phyloP scores from a whole-genome alignment of 2,888 invertebrate genomes.

The Atherix ibis region DNA sequence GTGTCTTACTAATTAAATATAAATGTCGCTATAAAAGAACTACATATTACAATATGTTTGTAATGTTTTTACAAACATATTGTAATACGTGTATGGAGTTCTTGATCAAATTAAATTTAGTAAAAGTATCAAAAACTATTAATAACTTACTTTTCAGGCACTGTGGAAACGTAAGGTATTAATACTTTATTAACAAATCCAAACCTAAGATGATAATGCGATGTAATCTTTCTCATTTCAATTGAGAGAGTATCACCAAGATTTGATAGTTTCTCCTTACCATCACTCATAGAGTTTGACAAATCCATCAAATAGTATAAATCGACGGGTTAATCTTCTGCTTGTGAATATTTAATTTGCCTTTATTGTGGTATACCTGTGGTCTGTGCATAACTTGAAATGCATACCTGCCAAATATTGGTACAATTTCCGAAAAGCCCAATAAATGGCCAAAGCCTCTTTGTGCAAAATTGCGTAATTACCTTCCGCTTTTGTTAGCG shows the following conservation, averaged over 20 bases:
- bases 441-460: too few relatives aligned
- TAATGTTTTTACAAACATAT: too few relatives aligned
- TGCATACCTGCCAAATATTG: too few relatives aligned
- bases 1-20: too few relatives aligned
- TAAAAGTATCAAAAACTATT: conserved; percentile 3
- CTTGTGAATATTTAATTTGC: conserved; percentile 62
- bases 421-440: too few relatives aligned
- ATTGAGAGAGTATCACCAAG: conserved; percentile 64
- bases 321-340: conserved; percentile 94
- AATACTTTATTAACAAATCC: conserved; percentile 95
- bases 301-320: conserved; percentile 99
- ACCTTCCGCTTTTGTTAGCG: too few relatives aligned
- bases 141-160: conserved; percentile 68
- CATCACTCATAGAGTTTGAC: conserved; percentile 97
- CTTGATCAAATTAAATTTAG: neutral
- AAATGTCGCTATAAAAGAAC: conserved; percentile 11
- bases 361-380: too few relatives aligned
- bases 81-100: too few relatives aligned
- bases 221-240: conserved; percentile 82
- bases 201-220: conserved; percentile 83
- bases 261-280: conserved; percentile 84
- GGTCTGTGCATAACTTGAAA: too few relatives aligned
- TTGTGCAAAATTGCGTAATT: too few relatives aligned
- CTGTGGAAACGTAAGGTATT: conserved; percentile 91
- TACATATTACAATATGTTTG: conserved; percentile 8